Conservation (phyloP, 2,113 vertebrate genomes). For the Malurus melanocephalus region DNA sequence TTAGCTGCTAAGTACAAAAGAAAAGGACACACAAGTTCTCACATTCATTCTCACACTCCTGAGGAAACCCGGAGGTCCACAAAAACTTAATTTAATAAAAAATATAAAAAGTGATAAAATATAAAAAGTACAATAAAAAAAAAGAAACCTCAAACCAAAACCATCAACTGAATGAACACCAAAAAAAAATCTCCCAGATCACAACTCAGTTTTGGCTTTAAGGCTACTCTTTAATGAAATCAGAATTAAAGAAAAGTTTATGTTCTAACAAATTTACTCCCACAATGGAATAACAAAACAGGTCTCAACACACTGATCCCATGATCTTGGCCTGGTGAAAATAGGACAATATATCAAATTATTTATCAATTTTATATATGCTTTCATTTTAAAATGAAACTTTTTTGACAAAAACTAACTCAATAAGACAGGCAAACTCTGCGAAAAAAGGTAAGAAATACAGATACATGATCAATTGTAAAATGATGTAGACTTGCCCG, state of each 20-base stretch:
- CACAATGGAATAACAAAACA: not conserved
- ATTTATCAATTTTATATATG: not conserved
- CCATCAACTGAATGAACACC: not conserved
- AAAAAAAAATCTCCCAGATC: not conserved
- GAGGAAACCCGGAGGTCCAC: not conserved
- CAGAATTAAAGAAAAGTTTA: not conserved
- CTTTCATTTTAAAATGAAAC: not conserved
- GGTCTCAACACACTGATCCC: not conserved
- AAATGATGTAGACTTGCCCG: not conserved
- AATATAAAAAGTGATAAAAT: not conserved
- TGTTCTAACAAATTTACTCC: not conserved
- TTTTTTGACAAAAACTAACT: not conserved
- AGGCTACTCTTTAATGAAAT: not conserved
- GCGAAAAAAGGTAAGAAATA: not conserved
- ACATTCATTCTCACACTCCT: not conserved
- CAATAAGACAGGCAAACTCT: not conserved
- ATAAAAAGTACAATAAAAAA: not conserved
- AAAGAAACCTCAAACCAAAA: not conserved
- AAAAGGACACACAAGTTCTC: not conserved
- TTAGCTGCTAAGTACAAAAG: not conserved
- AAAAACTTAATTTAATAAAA: not conserved
- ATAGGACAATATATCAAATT: not conserved
- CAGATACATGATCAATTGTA: accelerated
- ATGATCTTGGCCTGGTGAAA: not conserved
- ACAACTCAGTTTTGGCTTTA: not conserved